Evolutionary conservation across 2,888 invertebrate species (phyloP), one percentile per base, ranked within the genome.

Genomic region (Meandrusa payeni): DNA sequence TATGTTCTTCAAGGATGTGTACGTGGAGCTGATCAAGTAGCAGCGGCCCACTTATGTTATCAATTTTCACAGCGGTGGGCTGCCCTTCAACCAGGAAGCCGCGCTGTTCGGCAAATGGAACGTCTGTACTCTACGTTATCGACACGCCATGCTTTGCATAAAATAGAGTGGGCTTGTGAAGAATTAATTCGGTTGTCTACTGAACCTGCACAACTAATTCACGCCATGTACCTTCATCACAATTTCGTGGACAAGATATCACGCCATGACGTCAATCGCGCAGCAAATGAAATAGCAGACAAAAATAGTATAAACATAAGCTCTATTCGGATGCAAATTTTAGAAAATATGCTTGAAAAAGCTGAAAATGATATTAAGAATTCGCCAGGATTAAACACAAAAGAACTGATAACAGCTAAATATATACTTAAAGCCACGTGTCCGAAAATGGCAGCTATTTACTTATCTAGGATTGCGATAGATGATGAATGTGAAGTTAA

Each of bases 41-140:
- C 87, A 23, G 88, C 88, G 34, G 85, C 87, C 20, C 81, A 88
- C 41, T 64, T 89, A 13, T 88, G 87, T 53, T 88, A 79, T 52
- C 85, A 88, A 55, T 88, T 88, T 61, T 78, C 88, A n/a, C 85
- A 88, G 54, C 73, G 78, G 12, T 88, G 88, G 86, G 80, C 83
- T 38, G 70, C 85, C 17, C 50, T 86, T 29, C 87, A 88, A 55
- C 87, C 88, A 13, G 85, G 77, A 23, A 82, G 83, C 57, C 74
- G 86, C 23, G 87, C 83, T 11, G 83, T 87, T 6, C 72, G 77
- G 39, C 83, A 88, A 68, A 88, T 88, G 88, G 83, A 87, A 62
- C 76, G 77, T 11, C 57, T 85, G 36, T 76, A 88, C 63, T 71
- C 79, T 3, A 75, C 81, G 15, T 63, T 88, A n/a, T 86, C 86